Base-by-base conservation (phyloP, 2,888 invertebrate genomes). In the Panzeria rudis region DNA sequence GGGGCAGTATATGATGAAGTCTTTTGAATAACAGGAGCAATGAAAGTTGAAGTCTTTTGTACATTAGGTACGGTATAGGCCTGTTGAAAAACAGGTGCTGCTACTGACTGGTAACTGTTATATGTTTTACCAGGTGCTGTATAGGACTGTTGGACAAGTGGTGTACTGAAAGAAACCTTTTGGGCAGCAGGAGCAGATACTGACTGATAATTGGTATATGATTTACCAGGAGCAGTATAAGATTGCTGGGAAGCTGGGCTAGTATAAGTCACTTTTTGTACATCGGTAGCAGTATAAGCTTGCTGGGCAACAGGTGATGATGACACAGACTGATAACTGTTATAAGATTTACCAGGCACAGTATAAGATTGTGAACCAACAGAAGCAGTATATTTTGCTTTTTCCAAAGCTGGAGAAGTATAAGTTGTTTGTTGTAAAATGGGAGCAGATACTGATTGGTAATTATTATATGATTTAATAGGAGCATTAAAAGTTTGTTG, bases 141-240 rank as follows among this genome's bases (percentile, higher is more conserved):
- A 13, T 75, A 75, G 7, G 81, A 20, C 20, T 81, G 72, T 56
- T 82, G 79, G 1, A 17, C 59, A 20, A 64, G 35, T 17, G 86
- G 76, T 9, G 77, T 62, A 5, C 13, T 41, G 13, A 41, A 54
- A 0, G 78, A 62, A 3, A 66, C 38, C 38, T 71, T 72, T 72
- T 84, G 81, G 4, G 9, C 13, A 61, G 62, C 72, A 11, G 86
- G 81, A 35, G 77, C 50, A 6, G 75, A 73, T 23, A 78, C 79
- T 0, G 86, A 68, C 54, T 83, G 69, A 56, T 83, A 80, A 44
- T 76, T 83, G 35, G 75, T 83, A 61, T 86, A 86, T 1, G 85
- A 85, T n/a, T 83, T 68, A 23, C 85, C 68, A n/a, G 78, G 64
- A 44, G 80, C 66, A n/a, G 76, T 71, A 20, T 68, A 80, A 3